These are phyloP conservation scores for Pollenia griseotomentosa DNA, from an alignment of 2,888 invertebrate species.

Conservation along the genomic window DNA sequence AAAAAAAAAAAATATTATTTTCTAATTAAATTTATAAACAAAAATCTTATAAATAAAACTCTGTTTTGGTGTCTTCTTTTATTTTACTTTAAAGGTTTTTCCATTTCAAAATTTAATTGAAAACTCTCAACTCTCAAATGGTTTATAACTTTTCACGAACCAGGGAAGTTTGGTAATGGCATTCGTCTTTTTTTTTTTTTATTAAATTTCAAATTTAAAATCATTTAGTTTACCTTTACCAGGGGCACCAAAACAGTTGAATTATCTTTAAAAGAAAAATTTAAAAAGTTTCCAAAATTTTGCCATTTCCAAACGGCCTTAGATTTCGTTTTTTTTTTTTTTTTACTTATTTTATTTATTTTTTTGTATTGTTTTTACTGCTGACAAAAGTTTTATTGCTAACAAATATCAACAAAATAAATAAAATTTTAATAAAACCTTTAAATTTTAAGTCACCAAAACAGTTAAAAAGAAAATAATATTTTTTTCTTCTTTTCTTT, in stretches of 20 bases:
- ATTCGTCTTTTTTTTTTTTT: slow-evolving; percentile 13
- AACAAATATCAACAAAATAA: slow-evolving; percentile 77
- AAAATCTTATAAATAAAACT: slow-evolving; percentile 70
- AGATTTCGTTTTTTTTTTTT: slow-evolving; percentile 74
- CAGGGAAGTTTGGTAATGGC: slow-evolving; percentile 63
- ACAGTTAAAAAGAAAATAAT: slow-evolving; percentile 82
- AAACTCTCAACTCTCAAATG: not conserved
- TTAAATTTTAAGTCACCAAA: slow-evolving; percentile 79
- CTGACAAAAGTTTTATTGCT: slow-evolving; percentile 82
- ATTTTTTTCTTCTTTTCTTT: slow-evolving; percentile 79
- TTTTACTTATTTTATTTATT: slow-evolving; percentile 70
- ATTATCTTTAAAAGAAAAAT: slow-evolving; percentile 34
- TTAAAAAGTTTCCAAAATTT: slow-evolving; percentile 50
- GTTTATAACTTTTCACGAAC: not conserved
- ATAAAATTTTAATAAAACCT: slow-evolving; percentile 73
- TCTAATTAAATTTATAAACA: slow-evolving; percentile 74
- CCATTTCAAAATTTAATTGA: slow-evolving; percentile 34
- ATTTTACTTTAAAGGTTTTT: slow-evolving; percentile 65
- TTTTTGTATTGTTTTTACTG: slow-evolving; percentile 75
- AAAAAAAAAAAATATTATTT: slow-evolving; percentile 80
- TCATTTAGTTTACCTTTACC: slow-evolving; percentile 23
- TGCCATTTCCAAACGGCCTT: slow-evolving; percentile 88
- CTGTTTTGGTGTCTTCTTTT: slow-evolving; percentile 84
- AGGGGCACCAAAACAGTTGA: slow-evolving; percentile 77
- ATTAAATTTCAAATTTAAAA: not conserved